These are phyloP conservation scores for Peromyscus polionotus DNA, from an alignment of 2,113 vertebrate genomes.

Conservation along the genomic window DNA sequence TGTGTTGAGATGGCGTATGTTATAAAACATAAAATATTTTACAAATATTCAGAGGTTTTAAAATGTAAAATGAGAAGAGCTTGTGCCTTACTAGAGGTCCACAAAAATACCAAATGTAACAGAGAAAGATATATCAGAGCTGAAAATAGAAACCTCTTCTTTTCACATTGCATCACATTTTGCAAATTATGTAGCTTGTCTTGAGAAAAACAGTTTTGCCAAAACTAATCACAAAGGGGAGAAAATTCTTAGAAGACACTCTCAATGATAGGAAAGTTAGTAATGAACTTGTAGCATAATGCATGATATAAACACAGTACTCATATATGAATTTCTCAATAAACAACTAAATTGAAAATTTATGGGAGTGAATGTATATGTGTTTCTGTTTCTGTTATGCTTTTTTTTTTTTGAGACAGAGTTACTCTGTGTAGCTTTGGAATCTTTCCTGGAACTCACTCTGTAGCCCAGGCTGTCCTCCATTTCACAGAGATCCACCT, in stretches of 20 bases:
- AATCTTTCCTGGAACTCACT: too few relatives aligned
- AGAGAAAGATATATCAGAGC: neutral
- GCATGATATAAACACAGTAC: neutral
- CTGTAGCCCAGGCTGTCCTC: too few relatives aligned
- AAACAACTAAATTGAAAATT: neutral
- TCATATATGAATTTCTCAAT: neutral
- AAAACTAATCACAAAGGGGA: neutral
- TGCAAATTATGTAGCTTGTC: neutral
- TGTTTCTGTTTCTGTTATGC: neutral
- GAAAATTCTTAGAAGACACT: constrained; percentile 13
- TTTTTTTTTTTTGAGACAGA: too few relatives aligned
- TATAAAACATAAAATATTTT: neutral
- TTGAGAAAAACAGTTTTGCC: neutral
- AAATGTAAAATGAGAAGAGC: neutral
- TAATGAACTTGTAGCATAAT: neutral
- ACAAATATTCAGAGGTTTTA: neutral
- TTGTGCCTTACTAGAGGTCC: neutral
- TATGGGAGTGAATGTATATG: neutral
- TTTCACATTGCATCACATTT: neutral
- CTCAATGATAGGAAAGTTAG: neutral
- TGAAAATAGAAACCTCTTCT: constrained; percentile 19
- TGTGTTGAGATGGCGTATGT: neutral
- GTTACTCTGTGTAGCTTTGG: too few relatives aligned
- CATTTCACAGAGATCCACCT: too few relatives aligned
- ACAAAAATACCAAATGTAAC: neutral